Percentiles rank a stretch among this genome's conserved stretches.
Evolutionary conservation across 2,797 vertebrate species (phyloP).

Genomic region (Hylomyscus alleni): DNA sequence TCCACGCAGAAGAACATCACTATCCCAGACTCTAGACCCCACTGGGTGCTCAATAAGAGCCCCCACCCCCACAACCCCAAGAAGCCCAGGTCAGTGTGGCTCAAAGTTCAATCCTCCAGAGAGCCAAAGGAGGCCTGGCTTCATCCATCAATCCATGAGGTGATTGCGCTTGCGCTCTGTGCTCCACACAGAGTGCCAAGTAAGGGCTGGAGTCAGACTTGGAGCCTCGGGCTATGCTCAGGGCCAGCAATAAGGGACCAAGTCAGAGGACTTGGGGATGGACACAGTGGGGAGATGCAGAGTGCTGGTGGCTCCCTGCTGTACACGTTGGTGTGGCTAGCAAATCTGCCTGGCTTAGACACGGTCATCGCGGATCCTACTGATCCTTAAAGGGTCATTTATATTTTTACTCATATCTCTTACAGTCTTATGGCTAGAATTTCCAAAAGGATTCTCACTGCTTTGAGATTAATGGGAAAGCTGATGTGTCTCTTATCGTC

Average conservation of each 20-base stretch:
- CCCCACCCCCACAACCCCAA: too few species aligned
- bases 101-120: neutral
- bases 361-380: neutral
- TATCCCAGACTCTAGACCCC: neutral
- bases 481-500: neutral
- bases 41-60: fast-evolving
- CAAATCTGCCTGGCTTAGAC: neutral
- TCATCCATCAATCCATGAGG: neutral
- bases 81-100: neutral
- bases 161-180: neutral
- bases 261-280: neutral
- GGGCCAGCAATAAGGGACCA: neutral
- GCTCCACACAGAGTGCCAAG: neutral
- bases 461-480: neutral
- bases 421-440: neutral
- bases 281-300: neutral
- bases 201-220: too few species aligned
- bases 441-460: too few species aligned
- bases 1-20: neutral
- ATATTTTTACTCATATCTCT: neutral
- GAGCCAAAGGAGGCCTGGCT: neutral
- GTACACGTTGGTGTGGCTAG: too few species aligned
- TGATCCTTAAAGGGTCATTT: neutral
- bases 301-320: neutral
- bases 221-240: fast-evolving